These are phyloP conservation scores for Callitettix versicolor DNA, from an alignment of 1,140 invertebrate species.

Conservation along the genomic window DNA sequence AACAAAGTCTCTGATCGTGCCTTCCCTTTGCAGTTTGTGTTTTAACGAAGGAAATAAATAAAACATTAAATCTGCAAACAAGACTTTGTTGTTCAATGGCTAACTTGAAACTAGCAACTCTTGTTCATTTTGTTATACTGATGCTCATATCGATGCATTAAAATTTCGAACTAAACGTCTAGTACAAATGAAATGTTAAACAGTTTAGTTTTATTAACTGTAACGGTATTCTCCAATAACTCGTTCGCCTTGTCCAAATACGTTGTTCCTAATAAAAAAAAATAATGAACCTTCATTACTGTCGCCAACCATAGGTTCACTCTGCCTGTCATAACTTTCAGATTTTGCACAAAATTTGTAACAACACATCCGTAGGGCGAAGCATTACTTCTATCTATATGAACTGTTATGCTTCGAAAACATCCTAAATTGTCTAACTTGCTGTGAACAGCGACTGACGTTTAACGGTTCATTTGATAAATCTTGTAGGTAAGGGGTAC, in stretches of 20 bases:
- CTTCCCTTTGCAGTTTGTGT: slow-evolving; percentile 78
- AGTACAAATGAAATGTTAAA: slow-evolving; percentile 56
- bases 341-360: slow-evolving; percentile 68
- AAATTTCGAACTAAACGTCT: slow-evolving; percentile 54
- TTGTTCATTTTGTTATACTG: slow-evolving; percentile 56
- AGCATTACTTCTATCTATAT: slow-evolving; percentile 70
- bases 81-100: slow-evolving; percentile 49
- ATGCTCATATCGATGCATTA: slow-evolving; percentile 47
- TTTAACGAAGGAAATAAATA: slow-evolving; percentile 47
- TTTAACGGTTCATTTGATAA: too few relatives aligned
- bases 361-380: slow-evolving; percentile 74
- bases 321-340: slow-evolving; percentile 58
- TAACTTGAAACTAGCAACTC: slow-evolving; percentile 76
- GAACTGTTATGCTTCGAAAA: slow-evolving; percentile 68
- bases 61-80: slow-evolving; percentile 52
- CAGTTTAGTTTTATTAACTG: slow-evolving; percentile 58
- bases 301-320: slow-evolving; percentile 68
- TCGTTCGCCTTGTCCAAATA: slow-evolving; percentile 69
- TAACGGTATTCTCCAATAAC: slow-evolving; percentile 63
- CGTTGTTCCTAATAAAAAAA: slow-evolving; percentile 53
- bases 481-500: too few relatives aligned
- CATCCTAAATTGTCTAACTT: slow-evolving; percentile 68
- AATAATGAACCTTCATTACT: slow-evolving; percentile 78
- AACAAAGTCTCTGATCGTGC: slow-evolving; percentile 60
- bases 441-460: slow-evolving; percentile 43